phyloP scores from a whole-genome alignment of 1,140 invertebrate genomes.

The Idris sp. region DNA sequence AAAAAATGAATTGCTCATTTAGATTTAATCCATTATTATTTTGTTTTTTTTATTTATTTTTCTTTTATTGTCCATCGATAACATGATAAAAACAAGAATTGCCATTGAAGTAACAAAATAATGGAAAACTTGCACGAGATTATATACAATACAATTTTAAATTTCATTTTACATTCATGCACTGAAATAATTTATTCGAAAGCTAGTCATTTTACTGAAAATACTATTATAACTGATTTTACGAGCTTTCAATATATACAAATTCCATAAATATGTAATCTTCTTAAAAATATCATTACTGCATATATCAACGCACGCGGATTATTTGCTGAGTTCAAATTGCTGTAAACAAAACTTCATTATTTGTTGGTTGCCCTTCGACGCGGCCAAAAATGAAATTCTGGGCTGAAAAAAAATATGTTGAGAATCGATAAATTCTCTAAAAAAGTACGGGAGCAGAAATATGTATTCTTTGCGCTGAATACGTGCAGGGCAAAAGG shows the following conservation, averaged over 20 bases:
- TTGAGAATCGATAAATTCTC: conserved; percentile 30
- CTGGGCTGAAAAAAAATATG: conserved; percentile 23
- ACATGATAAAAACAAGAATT: too few relatives aligned
- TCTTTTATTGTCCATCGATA: too few relatives aligned
- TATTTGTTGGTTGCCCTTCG: conserved; percentile 11
- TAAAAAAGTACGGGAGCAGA: conserved; percentile 23
- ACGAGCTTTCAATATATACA: background rate
- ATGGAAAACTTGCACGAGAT: too few relatives aligned
- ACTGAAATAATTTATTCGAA: background rate
- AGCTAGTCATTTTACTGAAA: background rate
- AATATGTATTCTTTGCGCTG: conserved; percentile 49
- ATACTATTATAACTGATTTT: conserved; percentile 1
- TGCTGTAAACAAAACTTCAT: conserved; percentile 33
- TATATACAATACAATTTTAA: too few relatives aligned
- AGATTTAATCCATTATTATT: too few relatives aligned
- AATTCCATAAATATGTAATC: conserved; percentile 10
- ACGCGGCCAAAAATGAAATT: background rate
- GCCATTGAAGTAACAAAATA: too few relatives aligned
- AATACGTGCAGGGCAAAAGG: conserved; percentile 22
- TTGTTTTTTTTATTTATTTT: too few relatives aligned
- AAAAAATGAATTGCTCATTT: too few relatives aligned
- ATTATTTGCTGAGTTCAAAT: background rate
- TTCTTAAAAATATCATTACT: conserved; percentile 17
- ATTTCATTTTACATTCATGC: background rate
- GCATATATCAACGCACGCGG: background rate